Base-by-base conservation (phyloP, 2,888 invertebrate genomes). In the Periphyllus acericola region DNA sequence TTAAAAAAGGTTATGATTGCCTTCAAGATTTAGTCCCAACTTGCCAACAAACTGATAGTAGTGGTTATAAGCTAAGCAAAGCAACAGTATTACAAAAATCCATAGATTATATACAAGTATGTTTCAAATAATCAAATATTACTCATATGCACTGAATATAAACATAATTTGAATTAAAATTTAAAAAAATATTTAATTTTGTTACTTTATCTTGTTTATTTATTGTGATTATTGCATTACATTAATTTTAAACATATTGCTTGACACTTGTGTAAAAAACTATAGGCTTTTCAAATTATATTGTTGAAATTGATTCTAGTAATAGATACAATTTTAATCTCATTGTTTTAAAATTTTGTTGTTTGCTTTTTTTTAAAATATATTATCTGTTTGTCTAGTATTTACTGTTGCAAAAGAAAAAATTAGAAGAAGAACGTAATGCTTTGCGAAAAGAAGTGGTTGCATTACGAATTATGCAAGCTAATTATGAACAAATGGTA, bases 1-100 rank as follows among this genome's bases (percentile, higher is more conserved):
- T 99, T 89, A 99, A 98, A 92, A 98, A 97, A 92, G 98, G 98
- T 0, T 99, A 99, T 92, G 98, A 98, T 92, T 96, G 96, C 4
- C 93, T 99, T 32, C 98, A 98, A 92, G 96, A 96, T 90, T 92
- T 98, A 89, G 98, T 99, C 21, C 98, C 98, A 0, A 97, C 96
- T 85, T 98, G 98, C 91, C 97, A 97, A 91, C 96, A 97, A 91
- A 95, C 96, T 71, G 98, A 98, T 92, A 94, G 97, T 46, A 96
- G 96, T 34, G 96, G 97, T 40, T 97, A 98, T 91, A 99, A 99
- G 92, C 93, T 98, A 68, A 98, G 98, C 92, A 99, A 99, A 93
- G 99, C 98, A 80, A 96, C 98, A 75, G 96, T 98, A 74, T 93
- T 99, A 72, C 98, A 98, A 92, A 97, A 97, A 92, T 98, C 97